phyloP scores from a whole-genome alignment of 2,888 invertebrate species.

The Nymphalis urticae region DNA sequence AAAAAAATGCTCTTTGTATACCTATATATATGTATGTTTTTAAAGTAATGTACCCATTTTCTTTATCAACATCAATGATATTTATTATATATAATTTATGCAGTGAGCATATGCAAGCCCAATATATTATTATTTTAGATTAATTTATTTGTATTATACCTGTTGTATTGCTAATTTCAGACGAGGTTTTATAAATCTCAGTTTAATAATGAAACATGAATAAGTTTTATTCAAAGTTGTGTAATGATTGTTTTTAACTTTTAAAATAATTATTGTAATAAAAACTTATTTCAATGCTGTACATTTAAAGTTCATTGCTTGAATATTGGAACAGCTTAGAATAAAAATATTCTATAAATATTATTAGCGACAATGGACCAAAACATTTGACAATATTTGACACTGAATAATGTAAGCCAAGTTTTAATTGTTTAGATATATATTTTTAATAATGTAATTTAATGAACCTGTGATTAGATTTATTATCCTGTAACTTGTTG shows the following conservation, averaged over 20 bases:
- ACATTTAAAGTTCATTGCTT: slow-evolving; percentile 2
- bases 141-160: slow-evolving; percentile 27
- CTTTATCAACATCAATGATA: not conserved
- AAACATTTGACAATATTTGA: slow-evolving; percentile 20
- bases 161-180: slow-evolving; percentile 18
- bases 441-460: slow-evolving; percentile 52
- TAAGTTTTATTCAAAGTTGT: slow-evolving; percentile 17
- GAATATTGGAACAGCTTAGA: slow-evolving; percentile 15
- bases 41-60: no score
- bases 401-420: slow-evolving; percentile 20
- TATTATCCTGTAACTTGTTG: slow-evolving; percentile 62
- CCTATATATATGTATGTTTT: not conserved
- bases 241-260: slow-evolving; percentile 1
- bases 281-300: slow-evolving; percentile 5
- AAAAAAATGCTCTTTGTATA: not conserved
- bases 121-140: slow-evolving; percentile 23
- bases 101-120: not conserved
- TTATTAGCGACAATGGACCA: slow-evolving; percentile 23
- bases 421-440: slow-evolving; percentile 25
- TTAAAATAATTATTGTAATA: slow-evolving; percentile 9
- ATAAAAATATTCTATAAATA: slow-evolving; percentile 24
- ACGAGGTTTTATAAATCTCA: slow-evolving; percentile 25
- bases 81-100: not conserved
- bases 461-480: slow-evolving; percentile 66
- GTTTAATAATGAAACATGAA: slow-evolving; percentile 8